Base-by-base conservation (phyloP, 92 coral and sea anemone species). In the Epizoanthus scotinus region DNA sequence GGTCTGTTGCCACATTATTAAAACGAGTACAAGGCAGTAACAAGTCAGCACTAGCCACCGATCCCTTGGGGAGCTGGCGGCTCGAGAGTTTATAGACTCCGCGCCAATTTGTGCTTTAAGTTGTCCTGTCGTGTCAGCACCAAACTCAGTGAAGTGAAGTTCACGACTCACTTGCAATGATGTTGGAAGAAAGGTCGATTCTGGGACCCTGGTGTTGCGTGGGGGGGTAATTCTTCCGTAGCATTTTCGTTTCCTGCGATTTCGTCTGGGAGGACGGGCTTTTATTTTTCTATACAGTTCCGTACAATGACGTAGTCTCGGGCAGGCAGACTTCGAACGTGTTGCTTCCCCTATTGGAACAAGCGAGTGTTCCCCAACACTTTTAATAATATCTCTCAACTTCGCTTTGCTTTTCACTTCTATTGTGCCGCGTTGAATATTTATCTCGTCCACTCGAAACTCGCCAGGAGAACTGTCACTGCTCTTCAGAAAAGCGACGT, bases 351-450 rank as follows among this genome's bases (percentile, higher is more conserved):
- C 94, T 7, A 83, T 42, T 36, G 97, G 97, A 54, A 87, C 62
- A 4, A 91, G 74, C 22, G 89, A 84, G 55, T 88, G 90, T 52
- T 55, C 82, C 15, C 94, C 94, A 4, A 81, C 79, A 20, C 70
- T 66, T 34, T 42, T 58, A 86, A 90, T 68, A 12, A 93, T 86
- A 38, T 93, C 89, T 71, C 84, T 86, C 18, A 93, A 83, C 60
- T 87, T 84, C 20, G 75, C 69, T 54, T 84, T 90, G 78, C 57
- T 70, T 52, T 87, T 91, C 38, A 82, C 66, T 21, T 66, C 88
- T 10, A 93, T 75, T 67, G 97, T 83, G 9, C 92, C 97, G 24
- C 67, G 70, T 56, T 93, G 94, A 0, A 88, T 53, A 78, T 93
- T 93, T 28, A 90, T 78, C 72, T 88, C 92, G 63, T 87, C 70